Percentiles rank a stretch among this genome's conserved stretches.
These are phyloP conservation scores for Leptinotarsa tumamoca DNA, from an alignment of 2,888 invertebrate species.

Conservation along the genomic window DNA sequence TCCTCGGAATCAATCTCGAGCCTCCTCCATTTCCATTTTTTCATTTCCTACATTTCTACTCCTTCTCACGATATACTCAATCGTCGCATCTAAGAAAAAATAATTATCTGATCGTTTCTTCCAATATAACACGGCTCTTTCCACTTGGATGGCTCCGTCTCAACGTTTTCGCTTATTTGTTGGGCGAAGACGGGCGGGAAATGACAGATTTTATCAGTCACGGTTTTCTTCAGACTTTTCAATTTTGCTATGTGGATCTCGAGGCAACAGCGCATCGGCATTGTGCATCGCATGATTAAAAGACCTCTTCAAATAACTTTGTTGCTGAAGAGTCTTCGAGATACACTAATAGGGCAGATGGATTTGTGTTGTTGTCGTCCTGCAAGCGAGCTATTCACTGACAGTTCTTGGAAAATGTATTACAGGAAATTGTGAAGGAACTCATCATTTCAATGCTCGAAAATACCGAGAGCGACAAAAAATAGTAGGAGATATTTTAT, in stretches of 20 bases:
- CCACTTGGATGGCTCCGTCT: constrained; percentile 31
- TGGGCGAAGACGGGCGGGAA: constrained; percentile 55
- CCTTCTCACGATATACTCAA: constrained; percentile 31
- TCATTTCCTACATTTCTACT: constrained; percentile 39
- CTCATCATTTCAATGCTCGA: too few relatives aligned
- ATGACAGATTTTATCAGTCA: constrained; percentile 58
- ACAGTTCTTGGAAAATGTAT: neutral
- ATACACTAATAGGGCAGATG: neutral
- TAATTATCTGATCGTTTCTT: constrained; percentile 42
- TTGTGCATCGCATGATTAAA: constrained; percentile 27
- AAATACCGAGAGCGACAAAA: too few relatives aligned
- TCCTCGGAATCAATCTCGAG: neutral
- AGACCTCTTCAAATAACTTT: neutral
- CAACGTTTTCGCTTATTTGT: constrained; percentile 47
- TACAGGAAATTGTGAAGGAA: neutral
- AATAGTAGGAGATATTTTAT: too few relatives aligned
- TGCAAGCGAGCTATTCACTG: neutral
- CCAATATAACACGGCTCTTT: constrained; percentile 44
- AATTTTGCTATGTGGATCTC: constrained; percentile 48
- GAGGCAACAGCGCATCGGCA: constrained; percentile 29
- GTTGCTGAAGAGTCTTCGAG: neutral
- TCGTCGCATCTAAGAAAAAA: constrained; percentile 40
- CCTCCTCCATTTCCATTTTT: constrained; percentile 34
- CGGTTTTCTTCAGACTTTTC: constrained; percentile 55
- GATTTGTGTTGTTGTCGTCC: neutral